Evolutionary conservation across 2,888 invertebrate genomes (phyloP).

Genomic region (Cyclophora punctaria): DNA sequence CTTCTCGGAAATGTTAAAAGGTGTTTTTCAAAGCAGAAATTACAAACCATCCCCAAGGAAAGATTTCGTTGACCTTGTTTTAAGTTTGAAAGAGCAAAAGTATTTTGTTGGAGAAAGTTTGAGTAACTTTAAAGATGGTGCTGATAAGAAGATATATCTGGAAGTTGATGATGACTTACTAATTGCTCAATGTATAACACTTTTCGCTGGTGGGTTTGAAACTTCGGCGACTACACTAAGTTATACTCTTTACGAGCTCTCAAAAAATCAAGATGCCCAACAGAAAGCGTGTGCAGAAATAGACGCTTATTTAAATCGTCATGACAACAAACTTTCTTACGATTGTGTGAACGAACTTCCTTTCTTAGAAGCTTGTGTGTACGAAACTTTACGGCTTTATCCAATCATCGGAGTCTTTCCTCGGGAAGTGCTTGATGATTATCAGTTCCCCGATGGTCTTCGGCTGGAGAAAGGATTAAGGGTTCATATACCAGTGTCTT

Average conservation of each 20-base stretch:
- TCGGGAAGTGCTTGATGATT: conserved; percentile 33
- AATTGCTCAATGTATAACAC: conserved; percentile 19
- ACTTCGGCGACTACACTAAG: conserved; percentile 18
- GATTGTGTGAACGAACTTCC: conserved; percentile 25
- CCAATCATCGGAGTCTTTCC: conserved; percentile 30
- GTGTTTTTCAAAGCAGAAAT: conserved; percentile 14
- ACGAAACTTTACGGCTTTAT: conserved; percentile 32
- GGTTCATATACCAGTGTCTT: conserved; percentile 32
- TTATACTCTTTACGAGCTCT: conserved; percentile 16
- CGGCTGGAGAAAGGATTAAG: conserved; percentile 27
- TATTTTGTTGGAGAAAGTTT: conserved; percentile 29
- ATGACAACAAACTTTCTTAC: conserved; percentile 10
- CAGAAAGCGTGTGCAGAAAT: conserved; percentile 10
- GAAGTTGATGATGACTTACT: conserved; percentile 15
- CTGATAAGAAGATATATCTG: conserved; percentile 11
- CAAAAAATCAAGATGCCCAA: conserved; percentile 15
- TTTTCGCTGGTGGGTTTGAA: conserved; percentile 24
- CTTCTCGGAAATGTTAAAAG: conserved; percentile 12
- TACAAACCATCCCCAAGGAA: conserved; percentile 14
- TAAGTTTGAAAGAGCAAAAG: conserved; percentile 18
- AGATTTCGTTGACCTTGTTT: conserved; percentile 22
- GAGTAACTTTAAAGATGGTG: conserved; percentile 8
- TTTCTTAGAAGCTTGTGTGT: conserved; percentile 31
- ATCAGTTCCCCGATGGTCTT: conserved; percentile 30
- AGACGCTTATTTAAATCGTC: conserved; percentile 10